Base-by-base conservation (phyloP, 1,140 invertebrate species). In the Drosophila athabasca region DNA sequence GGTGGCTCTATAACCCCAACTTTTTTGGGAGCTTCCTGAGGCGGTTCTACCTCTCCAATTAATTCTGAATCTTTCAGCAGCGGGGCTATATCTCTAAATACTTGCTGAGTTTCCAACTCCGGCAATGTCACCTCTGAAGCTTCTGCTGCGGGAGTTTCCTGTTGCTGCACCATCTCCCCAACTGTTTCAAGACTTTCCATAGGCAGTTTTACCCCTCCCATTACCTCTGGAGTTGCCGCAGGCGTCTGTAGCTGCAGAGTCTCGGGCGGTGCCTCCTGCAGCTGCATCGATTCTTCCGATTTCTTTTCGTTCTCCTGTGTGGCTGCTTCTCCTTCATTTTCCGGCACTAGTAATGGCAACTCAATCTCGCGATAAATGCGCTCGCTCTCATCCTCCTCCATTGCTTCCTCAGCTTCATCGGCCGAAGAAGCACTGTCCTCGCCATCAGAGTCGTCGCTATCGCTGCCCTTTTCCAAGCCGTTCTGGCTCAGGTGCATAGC, bases 301-400 rank as follows among this genome's bases (percentile, higher is more conserved):
- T 49, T 48, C 22, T 26, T 17, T 19, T 45, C 39, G 0, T 0
- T 13, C 15, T 6, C 15, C 7, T 35, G 44, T 31, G 29, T n/a
- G 26, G 41, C 44, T 17, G 61, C 49, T 0, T 48, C 8, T 8
- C 7, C 1, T 5, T 65, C 52, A 7, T 39, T 41, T 39, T 24
- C 41, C 1, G 45, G 24, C 52, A 62, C 68, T 9, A 73, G 19
- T 15, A 76, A 85, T 2, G 61, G 81, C 29, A 87, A 39, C 43
- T 90, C 89, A 3, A 91, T 67, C 68, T 91, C 90, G 15, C 69
- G 76, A 58, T 91, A 91, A 24, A 90, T 84, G 5, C 90, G 75
- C 44, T 72, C 66, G 39, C 71, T 79, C 13, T 83, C 64, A 3
- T 76, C 72, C 19, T 79, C 71, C 26, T 88, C 83, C 61, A 75